A percentile compares a stretch with the other conserved stretches of the same genome.
phyloP scores from a whole-genome alignment of 1,140 invertebrate genomes.

The Habropoda laboriosa region DNA sequence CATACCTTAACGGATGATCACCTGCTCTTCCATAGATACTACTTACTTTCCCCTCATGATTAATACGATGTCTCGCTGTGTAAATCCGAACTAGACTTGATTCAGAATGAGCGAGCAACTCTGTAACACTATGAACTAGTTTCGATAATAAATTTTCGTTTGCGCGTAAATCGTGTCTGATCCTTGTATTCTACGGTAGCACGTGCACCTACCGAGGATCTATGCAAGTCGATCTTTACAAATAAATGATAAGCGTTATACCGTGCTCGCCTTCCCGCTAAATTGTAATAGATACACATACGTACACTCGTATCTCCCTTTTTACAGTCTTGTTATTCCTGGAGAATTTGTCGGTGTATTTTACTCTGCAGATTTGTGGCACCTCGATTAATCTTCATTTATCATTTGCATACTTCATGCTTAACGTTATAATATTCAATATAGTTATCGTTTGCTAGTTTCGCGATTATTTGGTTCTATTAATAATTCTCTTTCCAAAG shows the following conservation, averaged over 20 bases:
- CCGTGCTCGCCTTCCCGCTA: neutral
- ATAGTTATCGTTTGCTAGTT: no score
- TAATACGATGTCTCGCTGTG: neutral
- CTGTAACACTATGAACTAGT: neutral
- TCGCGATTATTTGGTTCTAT: no score
- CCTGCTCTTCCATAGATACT: neutral
- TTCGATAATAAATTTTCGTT: slow-evolving; percentile 25
- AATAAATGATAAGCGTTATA: neutral
- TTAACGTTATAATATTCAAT: no score
- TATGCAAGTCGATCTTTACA: neutral
- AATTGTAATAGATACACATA: neutral
- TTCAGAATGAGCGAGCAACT: neutral
- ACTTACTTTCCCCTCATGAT: neutral
- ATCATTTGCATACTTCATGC: no score
- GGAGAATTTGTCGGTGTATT: neutral
- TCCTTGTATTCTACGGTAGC: neutral
- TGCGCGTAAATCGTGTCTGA: neutral
- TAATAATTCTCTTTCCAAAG: no score
- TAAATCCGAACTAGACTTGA: neutral
- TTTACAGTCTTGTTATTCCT: neutral
- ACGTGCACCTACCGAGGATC: neutral
- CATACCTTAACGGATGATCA: neutral
- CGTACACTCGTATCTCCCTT: neutral
- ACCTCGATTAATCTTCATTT: no score
- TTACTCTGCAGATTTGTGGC: no score